Evolutionary conservation across 2,888 invertebrate species (phyloP), one percentile per base, ranked within the genome.

Genomic region (Papilio protenor): DNA sequence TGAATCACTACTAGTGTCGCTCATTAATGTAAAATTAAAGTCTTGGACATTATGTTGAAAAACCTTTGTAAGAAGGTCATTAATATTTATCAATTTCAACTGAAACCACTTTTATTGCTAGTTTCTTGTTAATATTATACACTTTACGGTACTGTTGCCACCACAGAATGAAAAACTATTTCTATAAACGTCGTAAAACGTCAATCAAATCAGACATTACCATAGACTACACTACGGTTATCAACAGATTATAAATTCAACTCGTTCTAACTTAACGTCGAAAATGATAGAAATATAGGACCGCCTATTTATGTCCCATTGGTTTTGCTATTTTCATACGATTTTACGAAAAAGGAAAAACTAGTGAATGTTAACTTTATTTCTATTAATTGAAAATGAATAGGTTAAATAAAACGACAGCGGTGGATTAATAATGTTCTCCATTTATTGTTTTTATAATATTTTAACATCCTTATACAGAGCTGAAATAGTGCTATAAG

Each of bases 1-100:
- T 89, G 93, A 95, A 85, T 96, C 96, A 85, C 90, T 92, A 80
- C 87, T 88, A 81, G 88, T 86, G 80, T 89, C 89, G 88, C 91
- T 94, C 94, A 94, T 94, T 93, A 91, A 94, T 88, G 79, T 84
- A 85, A 83, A 80, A 81, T 88, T 84, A 76, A 61, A 72, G 64
- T 79, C 27, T 69, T 76, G 27, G 61, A 79, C 78, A 79, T 79
- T 61, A 69, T 70, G 75, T 57, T 72, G 72, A 73, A 47, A 55
- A 55, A 21, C 12, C 57, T 69, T 57, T 33, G 47, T 57, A 49
- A 12, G n/a, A 78, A n/a, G 33, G n/a, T 40, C 55, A 59, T 69
- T 49, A 52, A 74, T 40, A 57, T 70, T 71, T 57, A 76, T 45
- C 21, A 47, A 27, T 49, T 55, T 40, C 16, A 59, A 33, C 33